Base-by-base conservation (phyloP, 30 jellyfish, hydroid and myxozoan genomes). In the Chironex yamaguchii region DNA sequence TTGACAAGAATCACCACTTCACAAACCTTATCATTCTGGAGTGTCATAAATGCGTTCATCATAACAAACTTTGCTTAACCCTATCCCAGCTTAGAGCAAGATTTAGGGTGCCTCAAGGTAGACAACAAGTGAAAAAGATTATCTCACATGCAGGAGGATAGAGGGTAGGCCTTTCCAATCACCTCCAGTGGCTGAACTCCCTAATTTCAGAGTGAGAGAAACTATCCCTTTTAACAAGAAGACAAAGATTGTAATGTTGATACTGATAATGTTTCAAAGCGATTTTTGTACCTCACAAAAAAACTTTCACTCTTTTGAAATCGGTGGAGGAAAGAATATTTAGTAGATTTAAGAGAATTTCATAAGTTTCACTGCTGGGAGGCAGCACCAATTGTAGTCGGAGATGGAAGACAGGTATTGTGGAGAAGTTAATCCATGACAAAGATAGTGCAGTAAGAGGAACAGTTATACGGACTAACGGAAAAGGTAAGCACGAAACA, bases 41-140 rank as follows among this genome's bases (percentile, higher is more conserved):
- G 67, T 81, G 91, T 51, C 91, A 81, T 64, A 51, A 29, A 23
- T 68, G 87, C 52, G 93, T 84, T 22, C 72, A 69, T 1, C 93
- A 84, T 62, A 69, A 69, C 72, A 71, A 71, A 65, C 82, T 84
- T 21, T 0, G 87, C 24, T 84, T 73, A 1, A 84, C 88, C 27
- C 66, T 84, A 68, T 87, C 93, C 1, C 87, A 84, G 53, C 30
- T 84, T 2, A 84, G 88, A 25, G 12, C 81, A 11, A 84, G 58
- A 52, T 84, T 84, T 48, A 68, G 88, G 88, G 87, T 84, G 34
- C 72, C 88, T 3, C 81, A 58, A 72, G 88, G 93, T 29, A 84
- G 93, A 31, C 93, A 84, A 53, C 87, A 50, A 29, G 73, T 84
- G 11, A 84, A 84, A 67, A 68, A 42, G 53, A 87, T 83, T 12